Conservation (phyloP, 2,113 vertebrate genomes). For the Menura novaehollandiae region DNA sequence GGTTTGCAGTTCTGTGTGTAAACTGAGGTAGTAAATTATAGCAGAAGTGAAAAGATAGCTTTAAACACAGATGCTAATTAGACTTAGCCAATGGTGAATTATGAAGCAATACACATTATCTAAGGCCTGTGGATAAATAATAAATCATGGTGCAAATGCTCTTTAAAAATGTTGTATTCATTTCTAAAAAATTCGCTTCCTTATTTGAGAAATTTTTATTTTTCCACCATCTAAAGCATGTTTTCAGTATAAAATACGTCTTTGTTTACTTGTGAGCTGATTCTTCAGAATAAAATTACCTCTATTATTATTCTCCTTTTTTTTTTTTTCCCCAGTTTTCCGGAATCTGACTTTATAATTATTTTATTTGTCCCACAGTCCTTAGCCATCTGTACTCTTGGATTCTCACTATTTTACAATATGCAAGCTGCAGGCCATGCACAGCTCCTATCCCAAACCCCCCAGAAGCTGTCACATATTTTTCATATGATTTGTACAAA, state of each 20-base stretch:
- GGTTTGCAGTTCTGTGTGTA: not conserved
- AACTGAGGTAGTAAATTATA: not conserved
- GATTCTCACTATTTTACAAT: not conserved
- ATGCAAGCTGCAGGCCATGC: not conserved
- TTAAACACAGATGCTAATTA: not conserved
- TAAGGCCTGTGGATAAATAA: not conserved
- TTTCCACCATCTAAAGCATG: not conserved
- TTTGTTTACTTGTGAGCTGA: not conserved
- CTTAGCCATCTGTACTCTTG: not conserved
- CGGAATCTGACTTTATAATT: not conserved
- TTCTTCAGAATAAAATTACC: constrained; percentile 6
- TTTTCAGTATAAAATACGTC: not conserved
- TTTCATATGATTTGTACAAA: not conserved
- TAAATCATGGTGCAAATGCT: not conserved
- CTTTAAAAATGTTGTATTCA: not conserved
- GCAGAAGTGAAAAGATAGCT: not conserved
- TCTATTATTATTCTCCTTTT: not conserved
- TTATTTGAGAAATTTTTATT: not conserved
- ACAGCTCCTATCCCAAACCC: not conserved
- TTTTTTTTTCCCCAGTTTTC: not conserved
- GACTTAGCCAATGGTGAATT: not conserved
- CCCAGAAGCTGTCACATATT: not conserved
- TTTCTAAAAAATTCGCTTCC: not conserved
- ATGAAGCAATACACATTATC: not conserved
- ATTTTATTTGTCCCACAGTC: not conserved